Base-by-base conservation (phyloP, 1,140 invertebrate species). In the Episyrphus balteatus region DNA sequence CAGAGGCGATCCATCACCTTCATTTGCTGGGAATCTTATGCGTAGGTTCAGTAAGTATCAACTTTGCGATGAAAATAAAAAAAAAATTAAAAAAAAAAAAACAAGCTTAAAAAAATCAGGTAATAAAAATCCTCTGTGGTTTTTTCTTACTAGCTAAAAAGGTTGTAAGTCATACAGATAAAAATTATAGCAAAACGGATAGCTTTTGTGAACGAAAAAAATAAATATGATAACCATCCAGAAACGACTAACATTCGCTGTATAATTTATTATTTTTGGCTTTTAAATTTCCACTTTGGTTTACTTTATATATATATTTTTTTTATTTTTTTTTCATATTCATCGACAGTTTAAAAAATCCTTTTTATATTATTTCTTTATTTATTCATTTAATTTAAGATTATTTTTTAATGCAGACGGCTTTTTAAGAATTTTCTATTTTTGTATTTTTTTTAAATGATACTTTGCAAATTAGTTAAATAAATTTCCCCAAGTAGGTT, bases 11-110 rank as follows among this genome's bases (percentile, higher is more conserved):
- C 57, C 57, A 7, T 63, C 57, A 31, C 70, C 74, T 21, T 74
- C 78, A 42, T 81, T 83, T 69, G 76, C 80, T 52, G 79, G 81
- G 58, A 82, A 77, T 74, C 72, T 87, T 56, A 84, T 84, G 73
- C 78, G 84, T 66, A 78, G 83, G 75, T 84, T 87, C 79, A 86
- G 85, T 88, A 86, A 88, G 86, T 88, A 77, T 76, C 62, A 56
- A 26, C 21, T 26, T 26, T 26, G 21, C 3, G 21, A 26, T 26
- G 3, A 44, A 33, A n/a, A 37, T 14, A 5, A 3, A 37, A 3
- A 37, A 10, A 44, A 33, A n/a, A 37, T 14, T 37, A 3, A 37
- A 3, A 37, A 48, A 41, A 39, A 18, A 36, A 11, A 17, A 45
- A 37, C 36, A 41, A 41, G 19, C 3, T 21, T 9, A 3, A 41